phyloP scores from a whole-genome alignment of 1,140 invertebrate genomes.

The Aphelenchoides fujianensis region DNA sequence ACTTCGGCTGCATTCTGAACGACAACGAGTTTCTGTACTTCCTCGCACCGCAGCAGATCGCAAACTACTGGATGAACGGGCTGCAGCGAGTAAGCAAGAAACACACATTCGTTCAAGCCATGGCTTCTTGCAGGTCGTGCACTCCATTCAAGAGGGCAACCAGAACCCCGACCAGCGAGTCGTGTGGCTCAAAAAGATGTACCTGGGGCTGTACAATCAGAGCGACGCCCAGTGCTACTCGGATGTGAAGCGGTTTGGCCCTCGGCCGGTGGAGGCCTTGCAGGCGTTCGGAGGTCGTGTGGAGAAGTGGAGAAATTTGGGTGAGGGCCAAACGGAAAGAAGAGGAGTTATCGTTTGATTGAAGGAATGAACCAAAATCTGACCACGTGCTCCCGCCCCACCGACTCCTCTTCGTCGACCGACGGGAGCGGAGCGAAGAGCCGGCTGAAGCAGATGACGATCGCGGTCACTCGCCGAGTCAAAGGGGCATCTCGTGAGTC shows the following conservation, averaged over 20 bases:
- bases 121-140: constrained; percentile 74
- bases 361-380: constrained; percentile 48
- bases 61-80: not conserved
- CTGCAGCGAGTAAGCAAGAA: constrained; percentile 3
- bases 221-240: too few relatives aligned
- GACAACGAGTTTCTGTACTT: constrained; percentile 84
- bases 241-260: too few relatives aligned
- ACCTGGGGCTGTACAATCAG: constrained; percentile 82
- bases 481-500: constrained; percentile 49
- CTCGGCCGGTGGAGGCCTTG: constrained; percentile 62
- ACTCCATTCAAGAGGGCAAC: constrained; percentile 74
- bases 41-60: constrained; percentile 74
- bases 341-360: too few relatives aligned
- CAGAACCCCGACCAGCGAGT: constrained; percentile 78
- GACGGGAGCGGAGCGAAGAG: constrained; percentile 54
- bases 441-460: constrained; percentile 57
- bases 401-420: constrained; percentile 54
- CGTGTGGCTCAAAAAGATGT: constrained; percentile 86
- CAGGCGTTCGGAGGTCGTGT: constrained; percentile 78
- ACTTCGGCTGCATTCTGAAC: constrained; percentile 69
- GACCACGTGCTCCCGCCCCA: constrained; percentile 38
- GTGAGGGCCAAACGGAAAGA: too few relatives aligned
- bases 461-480: constrained; percentile 53
- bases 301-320: constrained; percentile 59
- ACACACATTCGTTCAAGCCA: not conserved